phyloP scores from a whole-genome alignment of 2,888 invertebrate species.

The Epirrita christyi region DNA sequence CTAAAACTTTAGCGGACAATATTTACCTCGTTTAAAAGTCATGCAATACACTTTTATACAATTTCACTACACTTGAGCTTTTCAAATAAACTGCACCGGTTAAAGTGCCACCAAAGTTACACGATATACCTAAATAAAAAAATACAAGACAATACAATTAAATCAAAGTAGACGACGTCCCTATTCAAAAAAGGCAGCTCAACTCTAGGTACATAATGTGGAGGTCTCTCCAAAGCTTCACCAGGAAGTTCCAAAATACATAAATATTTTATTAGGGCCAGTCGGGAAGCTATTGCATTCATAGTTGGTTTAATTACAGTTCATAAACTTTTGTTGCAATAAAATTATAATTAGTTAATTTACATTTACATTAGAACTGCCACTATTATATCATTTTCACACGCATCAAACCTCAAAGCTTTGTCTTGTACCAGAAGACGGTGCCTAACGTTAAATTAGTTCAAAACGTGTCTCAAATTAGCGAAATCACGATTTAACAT shows the following conservation, averaged over 20 bases:
- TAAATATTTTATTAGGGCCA: slow-evolving; percentile 32
- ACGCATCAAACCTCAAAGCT: slow-evolving; percentile 28
- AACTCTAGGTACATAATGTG: too few relatives aligned
- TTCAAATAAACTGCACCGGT: too few relatives aligned
- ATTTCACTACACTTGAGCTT: too few relatives aligned
- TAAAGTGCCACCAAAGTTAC: too few relatives aligned
- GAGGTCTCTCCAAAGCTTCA: not conserved
- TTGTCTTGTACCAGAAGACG: not conserved
- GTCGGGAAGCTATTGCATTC: slow-evolving; percentile 31
- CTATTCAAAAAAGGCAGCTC: too few relatives aligned
- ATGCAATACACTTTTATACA: too few relatives aligned
- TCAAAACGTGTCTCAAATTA: not conserved
- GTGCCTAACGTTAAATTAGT: not conserved
- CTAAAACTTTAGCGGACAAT: too few relatives aligned
- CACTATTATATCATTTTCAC: slow-evolving; percentile 39
- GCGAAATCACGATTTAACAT: too few relatives aligned
- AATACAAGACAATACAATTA: too few relatives aligned
- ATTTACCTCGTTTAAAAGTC: too few relatives aligned
- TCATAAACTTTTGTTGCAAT: slow-evolving; percentile 33
- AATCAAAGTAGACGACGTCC: too few relatives aligned
- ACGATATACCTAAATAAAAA: too few relatives aligned
- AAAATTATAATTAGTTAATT: slow-evolving; percentile 42
- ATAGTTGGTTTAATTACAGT: slow-evolving; percentile 32
- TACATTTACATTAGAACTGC: slow-evolving; percentile 31
- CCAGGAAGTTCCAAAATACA: slow-evolving; percentile 24